Percentiles rank a stretch among this genome's conserved stretches.
Conservation (phyloP, 2,888 invertebrate species). For the Troides oblongomaculatus region DNA sequence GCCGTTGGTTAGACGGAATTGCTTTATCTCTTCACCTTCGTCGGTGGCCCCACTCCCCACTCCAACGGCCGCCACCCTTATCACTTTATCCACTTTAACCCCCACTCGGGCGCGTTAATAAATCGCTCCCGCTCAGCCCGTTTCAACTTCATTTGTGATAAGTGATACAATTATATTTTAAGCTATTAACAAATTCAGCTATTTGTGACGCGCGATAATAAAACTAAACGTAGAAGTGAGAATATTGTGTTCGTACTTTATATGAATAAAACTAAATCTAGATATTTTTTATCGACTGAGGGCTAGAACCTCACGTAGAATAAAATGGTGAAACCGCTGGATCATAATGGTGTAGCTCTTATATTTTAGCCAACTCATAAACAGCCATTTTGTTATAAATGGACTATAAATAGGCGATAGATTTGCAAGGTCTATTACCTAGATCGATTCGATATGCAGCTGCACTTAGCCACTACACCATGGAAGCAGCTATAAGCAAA, state of each 20-base stretch:
- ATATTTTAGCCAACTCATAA: too few species aligned
- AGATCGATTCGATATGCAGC: too few species aligned
- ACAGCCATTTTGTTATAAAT: too few species aligned
- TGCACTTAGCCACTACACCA: too few species aligned
- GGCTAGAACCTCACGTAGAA: too few species aligned
- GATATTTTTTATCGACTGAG: too few species aligned
- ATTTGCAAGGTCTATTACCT: too few species aligned
- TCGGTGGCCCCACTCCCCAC: constrained; percentile 34
- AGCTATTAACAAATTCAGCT: constrained; percentile 1
- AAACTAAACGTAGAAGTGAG: neutral
- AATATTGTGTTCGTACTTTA: neutral
- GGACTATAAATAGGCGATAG: too few species aligned
- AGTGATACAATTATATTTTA: constrained; percentile 18
- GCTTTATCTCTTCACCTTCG: constrained; percentile 61
- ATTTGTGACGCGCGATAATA: neutral
- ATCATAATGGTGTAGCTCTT: too few species aligned
- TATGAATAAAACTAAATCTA: too few species aligned
- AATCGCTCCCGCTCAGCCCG: constrained; percentile 25
- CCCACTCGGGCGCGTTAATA: constrained; percentile 28
- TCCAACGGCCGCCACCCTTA: constrained; percentile 25
- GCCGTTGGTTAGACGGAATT: constrained; percentile 60
- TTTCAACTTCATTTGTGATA: constrained; percentile 23
- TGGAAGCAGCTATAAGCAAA: too few species aligned
- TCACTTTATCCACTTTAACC: constrained; percentile 27
- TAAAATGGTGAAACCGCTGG: too few species aligned